Base-by-base conservation (phyloP, 2,888 invertebrate genomes). In the Cremastobaeus sp. region DNA sequence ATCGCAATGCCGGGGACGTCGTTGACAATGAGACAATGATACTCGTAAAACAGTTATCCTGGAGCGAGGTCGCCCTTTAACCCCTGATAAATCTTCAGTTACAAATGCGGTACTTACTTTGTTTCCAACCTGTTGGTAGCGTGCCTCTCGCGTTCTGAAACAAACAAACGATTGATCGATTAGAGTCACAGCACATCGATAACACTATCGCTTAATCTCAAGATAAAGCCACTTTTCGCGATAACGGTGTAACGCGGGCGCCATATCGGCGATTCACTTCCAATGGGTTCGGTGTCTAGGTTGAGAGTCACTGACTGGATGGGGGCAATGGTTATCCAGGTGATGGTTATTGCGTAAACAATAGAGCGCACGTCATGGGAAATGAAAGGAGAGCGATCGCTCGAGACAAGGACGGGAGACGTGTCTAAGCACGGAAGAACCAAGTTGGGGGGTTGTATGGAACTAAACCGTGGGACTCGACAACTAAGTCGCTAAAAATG, bases 61-160 rank as follows among this genome's bases (percentile, higher is more conserved):
- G n/a, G n/a, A n/a, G n/a, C n/a, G n/a, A n/a, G n/a, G n/a, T n/a
- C n/a, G n/a, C n/a, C n/a, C n/a, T n/a, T n/a, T n/a, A 25, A 25
- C 8, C 8, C 25, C 5, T 6, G 8, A 25, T 6, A 25, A 25
- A 25, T 6, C 25, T 25, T 8, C 8, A 32, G n/a, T 11, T 32
- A 32, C 32, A 6, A 3, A n/a, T n/a, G n/a, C 11, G 6, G 79
- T 89, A 90, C 90, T 90, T 88, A 90, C 90, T 68, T 68, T n/a
- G 89, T 86, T 77, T 89, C 87, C 76, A 88, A 84, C 77, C 89
- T 86, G 78, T 83, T 87, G 72, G 88, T 79, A 76, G 81, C 79
- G 78, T 89, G 89, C 79, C 89, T 88, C 79, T 89, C 89, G 73
- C 89, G 88, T 84, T 89, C 90, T 90, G 89, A 79, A 90, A 90